Base-by-base conservation (phyloP, 2,888 invertebrate species). In the Drosophila neoperkinsi region DNA sequence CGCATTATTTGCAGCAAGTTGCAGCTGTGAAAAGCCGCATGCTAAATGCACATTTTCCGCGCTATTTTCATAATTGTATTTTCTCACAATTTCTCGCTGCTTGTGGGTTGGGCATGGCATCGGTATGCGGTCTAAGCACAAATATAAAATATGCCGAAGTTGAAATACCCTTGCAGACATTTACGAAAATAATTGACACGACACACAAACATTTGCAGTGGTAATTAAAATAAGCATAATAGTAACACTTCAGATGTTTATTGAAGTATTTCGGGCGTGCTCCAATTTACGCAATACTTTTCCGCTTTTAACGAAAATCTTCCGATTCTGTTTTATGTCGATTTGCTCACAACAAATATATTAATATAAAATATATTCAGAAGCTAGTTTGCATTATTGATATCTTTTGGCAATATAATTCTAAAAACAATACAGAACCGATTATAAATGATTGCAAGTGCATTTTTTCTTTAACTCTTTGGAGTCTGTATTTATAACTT, bases 41-140 rank as follows among this genome's bases (percentile, higher is more conserved):
- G 66, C 55, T 55, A 64, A 74, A 77, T 77, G 67, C 63, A 50
- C 52, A 71, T 84, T 81, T 71, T 58, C 51, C 66, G 56, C 36
- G 65, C 65, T 74, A 74, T 83, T 81, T 81, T 87, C 72, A 81
- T 87, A 81, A 89, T 81, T 81, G 73, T 71, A 83, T 86, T 89
- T 90, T 78, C 71, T 63, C 66, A 72, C 63, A 63, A 60, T 67
- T 66, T 57, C 18, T 38, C n/a, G 21, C 16, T 25, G 51, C 21
- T 62, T 21, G 46, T 36, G 10, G 43, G 28, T 46, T 46, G 53
- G 38, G 51, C 46, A 59, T 49, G 13, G 50, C 10, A 53, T 52
- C 60, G 50, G 31, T 21, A 30, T 58, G 41, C 46, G 61, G 53
- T 41, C 55, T 21, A 25, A 46, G 50, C 53, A 65, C 2, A 85